Conservation (phyloP, 1,140 invertebrate genomes). For the Leptinotarsa undecemlineata region DNA sequence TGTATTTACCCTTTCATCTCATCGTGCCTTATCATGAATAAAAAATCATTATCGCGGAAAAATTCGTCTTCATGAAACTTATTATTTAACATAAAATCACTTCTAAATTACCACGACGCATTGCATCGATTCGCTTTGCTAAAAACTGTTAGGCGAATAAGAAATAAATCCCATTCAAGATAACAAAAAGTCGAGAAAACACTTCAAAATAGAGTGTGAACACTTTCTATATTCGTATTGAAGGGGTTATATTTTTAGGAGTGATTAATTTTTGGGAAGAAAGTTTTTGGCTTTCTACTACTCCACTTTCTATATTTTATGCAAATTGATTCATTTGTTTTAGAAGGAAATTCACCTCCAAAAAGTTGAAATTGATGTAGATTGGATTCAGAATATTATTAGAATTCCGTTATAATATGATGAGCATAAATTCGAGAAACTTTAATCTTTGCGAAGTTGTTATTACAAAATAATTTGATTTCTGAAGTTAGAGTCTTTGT, state of each 20-base stretch:
- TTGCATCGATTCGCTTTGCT: slow-evolving; percentile 22
- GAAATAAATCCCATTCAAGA: slow-evolving; percentile 30
- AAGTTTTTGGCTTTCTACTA: too few species aligned
- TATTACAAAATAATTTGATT: slow-evolving; percentile 45
- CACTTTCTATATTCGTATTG: slow-evolving; percentile 32
- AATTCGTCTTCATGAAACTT: neutral
- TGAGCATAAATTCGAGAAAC: slow-evolving; percentile 23
- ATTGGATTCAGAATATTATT: neutral
- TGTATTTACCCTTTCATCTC: too few species aligned
- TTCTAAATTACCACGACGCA: neutral
- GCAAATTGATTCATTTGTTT: slow-evolving; percentile 37
- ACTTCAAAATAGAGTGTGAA: slow-evolving; percentile 22
- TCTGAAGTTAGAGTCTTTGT: slow-evolving; percentile 38
- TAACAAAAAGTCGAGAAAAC: slow-evolving; percentile 30
- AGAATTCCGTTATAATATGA: slow-evolving; percentile 18
- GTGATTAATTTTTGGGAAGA: too few species aligned
- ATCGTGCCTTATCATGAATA: too few species aligned
- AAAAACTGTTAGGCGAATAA: slow-evolving; percentile 21
- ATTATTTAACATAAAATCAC: neutral
- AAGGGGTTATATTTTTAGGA: too few species aligned
- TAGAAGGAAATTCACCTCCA: slow-evolving; percentile 21
- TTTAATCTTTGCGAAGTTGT: slow-evolving; percentile 39
- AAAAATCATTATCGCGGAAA: too few species aligned
- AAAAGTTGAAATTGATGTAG: neutral
- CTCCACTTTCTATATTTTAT: slow-evolving; percentile 29